Conservation (phyloP, 2,888 invertebrate genomes). For the Pristionchus mayeri region DNA sequence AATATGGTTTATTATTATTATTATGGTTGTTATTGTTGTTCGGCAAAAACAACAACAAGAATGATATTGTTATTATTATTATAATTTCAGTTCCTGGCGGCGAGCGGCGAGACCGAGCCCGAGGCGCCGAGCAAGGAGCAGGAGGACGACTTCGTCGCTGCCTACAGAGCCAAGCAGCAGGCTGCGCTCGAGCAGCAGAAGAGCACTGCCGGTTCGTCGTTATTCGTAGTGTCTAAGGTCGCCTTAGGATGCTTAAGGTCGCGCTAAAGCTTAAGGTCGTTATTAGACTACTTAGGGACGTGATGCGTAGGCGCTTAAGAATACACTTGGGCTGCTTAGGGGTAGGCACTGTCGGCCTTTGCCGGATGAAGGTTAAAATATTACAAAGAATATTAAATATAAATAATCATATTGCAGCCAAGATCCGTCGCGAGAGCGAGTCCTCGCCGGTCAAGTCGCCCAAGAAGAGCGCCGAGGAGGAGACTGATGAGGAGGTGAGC, state of each 20-base stretch:
- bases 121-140: not conserved
- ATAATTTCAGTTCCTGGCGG: conserved; percentile 8
- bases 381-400: not conserved
- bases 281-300: too few relatives aligned
- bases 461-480: conserved; percentile 5
- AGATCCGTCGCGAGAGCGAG: conserved; percentile 48
- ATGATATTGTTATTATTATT: not conserved
- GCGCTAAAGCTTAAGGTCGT: too few relatives aligned
- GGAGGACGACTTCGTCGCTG: conserved; percentile 29
- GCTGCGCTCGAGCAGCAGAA: conserved; percentile 38
- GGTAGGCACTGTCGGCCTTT: too few relatives aligned
- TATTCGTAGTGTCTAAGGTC: too few relatives aligned
- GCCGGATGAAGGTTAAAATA: too few relatives aligned
- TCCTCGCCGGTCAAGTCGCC: conserved; percentile 14
- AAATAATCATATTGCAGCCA: not conserved
- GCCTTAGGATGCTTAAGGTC: too few relatives aligned
- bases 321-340: too few relatives aligned
- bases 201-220: conserved; percentile 35
- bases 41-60: not conserved
- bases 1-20: not conserved
- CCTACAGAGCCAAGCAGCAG: conserved; percentile 43
- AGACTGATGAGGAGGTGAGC: conserved; percentile 30
- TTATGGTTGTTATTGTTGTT: too few relatives aligned
- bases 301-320: too few relatives aligned
- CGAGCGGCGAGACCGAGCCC: not conserved